Evolutionary conservation across 1,140 invertebrate genomes (phyloP).

Genomic region (Pseudomyrmex pallidus): DNA sequence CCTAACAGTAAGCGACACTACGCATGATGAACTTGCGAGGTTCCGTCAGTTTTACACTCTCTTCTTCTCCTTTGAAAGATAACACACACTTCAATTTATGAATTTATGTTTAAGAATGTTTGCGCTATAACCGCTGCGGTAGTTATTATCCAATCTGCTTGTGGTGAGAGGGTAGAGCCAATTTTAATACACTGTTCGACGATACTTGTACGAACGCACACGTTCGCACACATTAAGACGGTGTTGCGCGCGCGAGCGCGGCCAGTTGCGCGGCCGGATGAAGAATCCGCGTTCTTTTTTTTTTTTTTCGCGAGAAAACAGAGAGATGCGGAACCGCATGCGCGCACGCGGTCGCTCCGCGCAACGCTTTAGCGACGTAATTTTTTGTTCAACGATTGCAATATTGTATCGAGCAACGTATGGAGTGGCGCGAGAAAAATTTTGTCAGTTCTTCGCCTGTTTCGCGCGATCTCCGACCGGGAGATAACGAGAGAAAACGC

Average conservation of each 20-base stretch:
- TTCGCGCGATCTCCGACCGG: conserved; percentile 3
- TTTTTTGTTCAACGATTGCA: conserved; percentile 24
- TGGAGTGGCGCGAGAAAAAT: conserved; percentile 70
- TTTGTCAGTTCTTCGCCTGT: conserved; percentile 51
- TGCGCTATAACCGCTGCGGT: conserved; percentile 75
- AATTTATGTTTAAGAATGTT: conserved; percentile 76
- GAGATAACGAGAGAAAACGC: neutral
- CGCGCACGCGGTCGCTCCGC: conserved; percentile 53
- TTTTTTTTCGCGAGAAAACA: too few species aligned
- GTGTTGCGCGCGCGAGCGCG: conserved; percentile 59
- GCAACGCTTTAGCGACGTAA: conserved; percentile 62
- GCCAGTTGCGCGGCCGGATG: too few species aligned
- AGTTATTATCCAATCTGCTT: conserved; percentile 82
- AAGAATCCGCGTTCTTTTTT: too few species aligned
- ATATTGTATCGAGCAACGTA: conserved; percentile 58
- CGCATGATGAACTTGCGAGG: conserved; percentile 52
- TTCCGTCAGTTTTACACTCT: neutral
- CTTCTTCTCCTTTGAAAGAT: conserved; percentile 63
- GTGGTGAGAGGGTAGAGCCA: conserved; percentile 83
- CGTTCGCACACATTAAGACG: conserved; percentile 40
- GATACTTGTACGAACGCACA: conserved; percentile 69
- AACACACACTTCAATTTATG: conserved; percentile 72
- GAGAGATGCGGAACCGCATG: too few species aligned
- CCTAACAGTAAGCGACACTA: conserved; percentile 70
- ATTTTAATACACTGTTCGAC: conserved; percentile 80